Conservation (phyloP, 2,888 invertebrate genomes). For the Euzophera pinguis region DNA sequence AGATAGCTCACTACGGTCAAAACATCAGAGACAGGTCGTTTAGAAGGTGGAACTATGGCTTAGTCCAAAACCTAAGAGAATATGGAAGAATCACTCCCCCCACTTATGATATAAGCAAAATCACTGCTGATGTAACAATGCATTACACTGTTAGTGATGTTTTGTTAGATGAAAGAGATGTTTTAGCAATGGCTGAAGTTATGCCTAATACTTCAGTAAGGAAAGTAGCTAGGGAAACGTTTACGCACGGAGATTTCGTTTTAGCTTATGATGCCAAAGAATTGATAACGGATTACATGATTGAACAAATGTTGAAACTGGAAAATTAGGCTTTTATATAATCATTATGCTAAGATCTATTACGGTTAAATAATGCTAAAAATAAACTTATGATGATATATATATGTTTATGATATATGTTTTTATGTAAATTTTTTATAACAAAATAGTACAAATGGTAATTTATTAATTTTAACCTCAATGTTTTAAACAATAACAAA, state of each 20-base stretch:
- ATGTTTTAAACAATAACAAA: no score
- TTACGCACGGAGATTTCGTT: constrained; percentile 47
- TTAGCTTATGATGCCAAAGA: constrained; percentile 42
- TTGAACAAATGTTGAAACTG: constrained; percentile 29
- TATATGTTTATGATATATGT: no score
- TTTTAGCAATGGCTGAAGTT: constrained; percentile 44
- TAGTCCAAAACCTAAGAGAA: constrained; percentile 29
- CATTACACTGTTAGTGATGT: constrained; percentile 50
- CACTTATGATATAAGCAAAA: constrained; percentile 40
- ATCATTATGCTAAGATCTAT: no score
- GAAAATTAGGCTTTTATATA: constrained; percentile 1
- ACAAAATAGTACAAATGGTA: no score
- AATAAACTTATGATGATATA: no score
- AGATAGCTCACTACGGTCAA: constrained; percentile 59
- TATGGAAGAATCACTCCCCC: constrained; percentile 47
- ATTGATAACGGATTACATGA: constrained; percentile 49
- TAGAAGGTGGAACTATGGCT: constrained; percentile 47
- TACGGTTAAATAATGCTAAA: no score
- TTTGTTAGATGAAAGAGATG: constrained; percentile 48
- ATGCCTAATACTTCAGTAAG: constrained; percentile 45
- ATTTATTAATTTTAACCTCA: no score
- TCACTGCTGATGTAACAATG: constrained; percentile 45
- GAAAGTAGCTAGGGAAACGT: constrained; percentile 43
- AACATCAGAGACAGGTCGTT: constrained; percentile 51
- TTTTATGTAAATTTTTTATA: no score